Evolutionary conservation across 2,113 vertebrate genomes (phyloP), one percentile per base, ranked within the genome.

Genomic region (Hippocampus abdominalis): DNA sequence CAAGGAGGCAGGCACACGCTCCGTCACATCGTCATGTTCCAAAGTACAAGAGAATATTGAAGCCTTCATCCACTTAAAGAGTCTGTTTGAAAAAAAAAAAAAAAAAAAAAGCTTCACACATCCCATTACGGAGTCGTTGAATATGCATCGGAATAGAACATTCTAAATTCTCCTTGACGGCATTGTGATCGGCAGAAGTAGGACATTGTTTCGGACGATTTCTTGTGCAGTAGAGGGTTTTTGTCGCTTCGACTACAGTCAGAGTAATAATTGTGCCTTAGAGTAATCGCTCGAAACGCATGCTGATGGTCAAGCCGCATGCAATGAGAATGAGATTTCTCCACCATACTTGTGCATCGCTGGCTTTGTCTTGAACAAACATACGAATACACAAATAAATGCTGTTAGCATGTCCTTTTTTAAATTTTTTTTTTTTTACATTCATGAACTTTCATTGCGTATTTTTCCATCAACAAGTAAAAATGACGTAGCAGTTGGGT

Each of bases 1-100:
- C 78, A 77, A 78, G 80, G 80, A 86, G 69, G 73, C 75, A 80
- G 6, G 60, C 74, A 64, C 65, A 72, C 75, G 81, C 79, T 74
- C 71, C 66, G 75, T 81, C 77, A 29, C 49, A 57, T 74, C 73
- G 7, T 46, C 42, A 64, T 46, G 23, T 23, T 64, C 63, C 13
- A 25, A 25, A 64, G 63, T 64, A 64, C 42, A 64, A 64, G 40
- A 46, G 42, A 48, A 64, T 64, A 64, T 27, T 64, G 23, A 46
- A 46, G 63, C 40, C 63, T 64, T 46, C 84, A 82, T 81, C 76
- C 77, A 77, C 75, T 83, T 77, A 75, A 82, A 71, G 66, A 74
- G 51, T 71, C 40, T 53, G 62, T 54, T 48, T 27, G 48, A 66
- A 36, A 62, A 79, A 72, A 40, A 36, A 36, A 36, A 2, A 27